phyloP scores from a whole-genome alignment of 2,797 vertebrate species.

The Xiphophorus birchmanni region DNA sequence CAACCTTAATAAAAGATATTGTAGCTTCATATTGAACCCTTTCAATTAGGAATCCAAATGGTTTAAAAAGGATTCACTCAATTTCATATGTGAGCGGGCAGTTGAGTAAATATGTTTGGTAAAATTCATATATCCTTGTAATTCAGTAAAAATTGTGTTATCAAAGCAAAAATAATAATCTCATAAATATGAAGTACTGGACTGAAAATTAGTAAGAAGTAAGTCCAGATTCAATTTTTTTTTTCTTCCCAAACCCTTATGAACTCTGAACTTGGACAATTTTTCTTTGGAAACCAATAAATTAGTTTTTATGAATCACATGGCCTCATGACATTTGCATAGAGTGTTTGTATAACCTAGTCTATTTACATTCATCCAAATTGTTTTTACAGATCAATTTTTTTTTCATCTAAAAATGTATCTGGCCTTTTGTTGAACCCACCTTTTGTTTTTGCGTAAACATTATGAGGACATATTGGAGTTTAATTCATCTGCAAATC shows the following conservation, averaged over 20 bases:
- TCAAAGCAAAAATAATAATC: not conserved
- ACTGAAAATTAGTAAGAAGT: not conserved
- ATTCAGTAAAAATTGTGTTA: not conserved
- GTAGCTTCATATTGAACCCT: not conserved
- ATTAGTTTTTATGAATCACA: not conserved
- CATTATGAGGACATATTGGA: slow-evolving; percentile 17
- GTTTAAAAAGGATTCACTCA: not conserved
- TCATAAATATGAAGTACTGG: not conserved
- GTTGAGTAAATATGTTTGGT: not conserved
- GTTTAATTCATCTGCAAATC: slow-evolving; percentile 53
- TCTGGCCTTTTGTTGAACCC: not conserved
- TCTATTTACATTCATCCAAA: not conserved
- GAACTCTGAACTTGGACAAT: not conserved
- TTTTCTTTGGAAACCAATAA: not conserved
- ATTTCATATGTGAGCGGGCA: not conserved
- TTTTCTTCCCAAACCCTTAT: not conserved
- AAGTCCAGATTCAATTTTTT: not conserved
- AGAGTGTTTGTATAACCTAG: not conserved
- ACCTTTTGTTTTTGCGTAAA: slow-evolving; percentile 18
- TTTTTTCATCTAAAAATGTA: slow-evolving; percentile 10
- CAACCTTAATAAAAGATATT: not conserved
- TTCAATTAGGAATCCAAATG: not conserved
- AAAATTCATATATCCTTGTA: not conserved
- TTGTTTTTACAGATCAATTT: slow-evolving; percentile 9
- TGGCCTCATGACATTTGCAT: not conserved